phyloP scores from a whole-genome alignment of 2,797 vertebrate species.

The Chanos chanos region DNA sequence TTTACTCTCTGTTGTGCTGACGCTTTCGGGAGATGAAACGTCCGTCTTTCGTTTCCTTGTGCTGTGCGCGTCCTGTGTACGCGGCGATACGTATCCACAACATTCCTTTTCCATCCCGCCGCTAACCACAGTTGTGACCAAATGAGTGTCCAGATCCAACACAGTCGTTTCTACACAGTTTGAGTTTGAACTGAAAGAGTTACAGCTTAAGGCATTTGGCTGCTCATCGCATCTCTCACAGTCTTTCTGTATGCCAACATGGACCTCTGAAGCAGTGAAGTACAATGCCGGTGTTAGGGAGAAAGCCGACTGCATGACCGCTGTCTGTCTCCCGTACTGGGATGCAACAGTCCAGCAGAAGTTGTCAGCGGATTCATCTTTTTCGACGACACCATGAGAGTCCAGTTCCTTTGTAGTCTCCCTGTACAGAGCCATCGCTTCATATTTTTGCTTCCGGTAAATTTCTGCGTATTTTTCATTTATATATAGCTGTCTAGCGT shows the following conservation, averaged over 20 bases:
- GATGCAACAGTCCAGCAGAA: conserved; percentile 60
- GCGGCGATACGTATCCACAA: conserved; percentile 76
- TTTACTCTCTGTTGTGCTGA: conserved; percentile 80
- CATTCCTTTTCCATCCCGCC: conserved; percentile 93
- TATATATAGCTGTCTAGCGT: conserved; percentile 95
- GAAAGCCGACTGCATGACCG: conserved; percentile 49
- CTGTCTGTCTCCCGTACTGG: conserved; percentile 43
- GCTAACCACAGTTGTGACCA: conserved; percentile 96
- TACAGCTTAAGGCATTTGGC: conserved; percentile 60
- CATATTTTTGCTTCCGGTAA: conserved; percentile 89
- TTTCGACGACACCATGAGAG: conserved; percentile 79
- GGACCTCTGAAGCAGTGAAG: conserved; percentile 55
- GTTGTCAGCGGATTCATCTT: conserved; percentile 67
- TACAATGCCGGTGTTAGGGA: conserved; percentile 58
- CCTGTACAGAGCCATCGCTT: conserved; percentile 79
- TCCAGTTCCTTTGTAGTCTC: conserved; percentile 86
- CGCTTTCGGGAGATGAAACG: conserved; percentile 70
- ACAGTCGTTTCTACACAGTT: conserved; percentile 93
- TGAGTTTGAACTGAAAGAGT: conserved; percentile 61
- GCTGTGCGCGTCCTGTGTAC: conserved; percentile 69
- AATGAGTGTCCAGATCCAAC: conserved; percentile 96
- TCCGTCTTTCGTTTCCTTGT: conserved; percentile 76
- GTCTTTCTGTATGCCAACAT: conserved; percentile 72
- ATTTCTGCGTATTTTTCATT: conserved; percentile 94
- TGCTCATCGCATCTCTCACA: conserved; percentile 81